Percentiles rank a stretch among this genome's conserved stretches.
phyloP scores from a whole-genome alignment of 1,140 invertebrate species.

The Lerema accius region DNA sequence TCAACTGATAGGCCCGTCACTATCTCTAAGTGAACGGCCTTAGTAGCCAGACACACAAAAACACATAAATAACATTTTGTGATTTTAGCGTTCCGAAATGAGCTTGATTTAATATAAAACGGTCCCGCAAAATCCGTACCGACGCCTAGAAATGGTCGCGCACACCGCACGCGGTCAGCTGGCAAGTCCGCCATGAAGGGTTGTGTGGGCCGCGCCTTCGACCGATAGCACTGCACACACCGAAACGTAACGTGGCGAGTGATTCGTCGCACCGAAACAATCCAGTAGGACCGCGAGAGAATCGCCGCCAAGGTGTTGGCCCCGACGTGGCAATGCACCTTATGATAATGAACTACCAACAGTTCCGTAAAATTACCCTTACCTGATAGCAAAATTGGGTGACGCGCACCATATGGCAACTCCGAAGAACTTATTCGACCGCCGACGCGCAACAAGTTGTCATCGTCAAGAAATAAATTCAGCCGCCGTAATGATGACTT shows the following conservation, averaged over 20 bases:
- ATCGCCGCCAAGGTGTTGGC: constrained; percentile 14
- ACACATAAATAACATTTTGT: constrained; percentile 2
- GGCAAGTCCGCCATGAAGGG: neutral
- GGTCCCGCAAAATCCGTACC: constrained; percentile 36
- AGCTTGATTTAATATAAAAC: constrained; percentile 30
- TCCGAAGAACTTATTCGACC: constrained; percentile 8
- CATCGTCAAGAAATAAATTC: constrained; percentile 12
- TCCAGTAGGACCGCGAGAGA: constrained; percentile 21
- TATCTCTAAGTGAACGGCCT: constrained; percentile 2
- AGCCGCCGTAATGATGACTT: constrained; percentile 9
- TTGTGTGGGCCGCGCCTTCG: too few species aligned
- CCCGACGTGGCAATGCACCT: constrained; percentile 19
- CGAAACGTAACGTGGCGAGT: neutral
- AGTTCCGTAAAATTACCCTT: constrained; percentile 24
- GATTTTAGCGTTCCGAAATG: neutral
- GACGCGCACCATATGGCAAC: neutral
- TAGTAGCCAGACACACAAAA: neutral
- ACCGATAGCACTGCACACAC: constrained; percentile 1
- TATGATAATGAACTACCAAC: constrained; percentile 28
- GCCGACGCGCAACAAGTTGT: constrained; percentile 1
- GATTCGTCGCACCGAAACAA: constrained; percentile 1
- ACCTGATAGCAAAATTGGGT: constrained; percentile 21
- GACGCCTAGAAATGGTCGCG: constrained; percentile 15
- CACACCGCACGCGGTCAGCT: neutral
- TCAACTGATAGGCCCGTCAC: constrained; percentile 14